Base-by-base conservation (phyloP, 1,140 invertebrate species). In the Drosophila kepulauana region DNA sequence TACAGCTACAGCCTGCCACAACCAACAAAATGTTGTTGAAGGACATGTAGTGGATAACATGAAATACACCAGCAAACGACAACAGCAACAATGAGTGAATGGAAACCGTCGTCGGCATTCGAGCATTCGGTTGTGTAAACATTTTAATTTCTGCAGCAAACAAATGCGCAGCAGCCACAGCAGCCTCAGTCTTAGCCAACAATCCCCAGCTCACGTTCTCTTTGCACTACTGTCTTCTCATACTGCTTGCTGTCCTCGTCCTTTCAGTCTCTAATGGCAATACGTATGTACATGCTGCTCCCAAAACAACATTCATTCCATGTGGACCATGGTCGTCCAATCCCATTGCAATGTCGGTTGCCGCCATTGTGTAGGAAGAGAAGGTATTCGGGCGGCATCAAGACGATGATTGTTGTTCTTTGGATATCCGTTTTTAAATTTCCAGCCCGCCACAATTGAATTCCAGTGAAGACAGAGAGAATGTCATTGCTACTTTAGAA, bases 91-190 rank as follows among this genome's bases (percentile, higher is more conserved):
- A 78, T 78, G 78, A 72, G 73, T 88, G 84, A 89, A 89, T 88
- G 71, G 74, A 73, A 78, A 78, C 84, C 78, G 81, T 84, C 75
- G 78, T 81, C 76, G 78, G 85, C 85, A 78, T 78, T 87, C 63
- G 72, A 72, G 85, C 85, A 78, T 78, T 86, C 66, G 72, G 85
- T 89, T 89, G 85, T 89, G 85, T 89, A 89, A 89, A 89, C 85
- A 89, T 89, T 89, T 89, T 89, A 89, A 89, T 89, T 89, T 89
- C 81, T 74, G 71, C 75, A 76, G 78, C 84, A 78, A 82, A 84
- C 84, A 88, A 88, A 88, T 87, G 82, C 65, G 73, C 82, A 88
- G 73, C 71, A 71, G 68, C 84, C 77, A 65, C 35, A 38, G 8
- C 80, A 84, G 41, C 75, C 75, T 76, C 71, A 75, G 75, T 65